These are phyloP conservation scores for Pelmatolapia mariae DNA, from an alignment of 2,113 vertebrate species.

Conservation along the genomic window DNA sequence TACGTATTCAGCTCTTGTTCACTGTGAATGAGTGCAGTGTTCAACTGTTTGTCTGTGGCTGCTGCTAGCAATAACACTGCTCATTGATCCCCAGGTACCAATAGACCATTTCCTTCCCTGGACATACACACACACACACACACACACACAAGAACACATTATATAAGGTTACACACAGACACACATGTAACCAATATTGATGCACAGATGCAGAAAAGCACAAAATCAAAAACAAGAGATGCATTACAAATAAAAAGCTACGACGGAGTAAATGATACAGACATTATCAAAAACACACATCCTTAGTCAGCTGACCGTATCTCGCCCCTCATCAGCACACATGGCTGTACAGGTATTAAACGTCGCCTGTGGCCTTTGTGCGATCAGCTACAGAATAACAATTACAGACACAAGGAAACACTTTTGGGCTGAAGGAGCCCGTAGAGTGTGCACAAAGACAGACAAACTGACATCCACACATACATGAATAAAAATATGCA, in stretches of 20 bases:
- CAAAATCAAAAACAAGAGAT: neutral
- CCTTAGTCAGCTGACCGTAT: neutral
- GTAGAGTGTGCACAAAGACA: neutral
- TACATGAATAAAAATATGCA: neutral
- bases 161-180: neutral
- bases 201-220: neutral
- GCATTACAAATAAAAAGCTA: neutral
- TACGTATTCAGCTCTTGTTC: neutral
- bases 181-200: neutral
- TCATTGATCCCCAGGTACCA: conserved; percentile 46
- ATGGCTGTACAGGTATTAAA: neutral
- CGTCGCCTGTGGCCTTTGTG: neutral
- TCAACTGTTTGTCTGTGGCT: conserved; percentile 9
- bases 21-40: conserved; percentile 46
- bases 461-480: neutral
- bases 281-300: neutral
- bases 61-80: conserved; percentile 32
- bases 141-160: neutral
- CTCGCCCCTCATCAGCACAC: neutral
- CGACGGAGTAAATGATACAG: neutral
- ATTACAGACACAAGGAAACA: conserved; percentile 48
- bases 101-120: neutral
- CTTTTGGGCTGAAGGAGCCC: conserved; percentile 7
- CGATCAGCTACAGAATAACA: conserved; percentile 42
- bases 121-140: neutral